phyloP scores from a whole-genome alignment of 2,888 invertebrate genomes.

The Ormyrus pomaceus region DNA sequence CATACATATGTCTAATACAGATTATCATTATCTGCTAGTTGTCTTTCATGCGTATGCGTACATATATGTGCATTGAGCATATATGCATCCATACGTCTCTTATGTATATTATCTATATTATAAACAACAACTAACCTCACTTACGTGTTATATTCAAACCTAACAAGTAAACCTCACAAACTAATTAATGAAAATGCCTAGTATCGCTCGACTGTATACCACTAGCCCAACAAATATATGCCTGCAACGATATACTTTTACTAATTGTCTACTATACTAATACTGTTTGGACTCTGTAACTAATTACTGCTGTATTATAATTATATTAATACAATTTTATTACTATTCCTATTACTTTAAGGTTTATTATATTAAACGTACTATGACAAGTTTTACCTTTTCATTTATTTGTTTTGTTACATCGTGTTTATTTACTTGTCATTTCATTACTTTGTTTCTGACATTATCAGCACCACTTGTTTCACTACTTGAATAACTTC shows the following conservation, averaged over 20 bases:
- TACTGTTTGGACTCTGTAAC: constrained; percentile 59
- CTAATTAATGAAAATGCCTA: constrained; percentile 50
- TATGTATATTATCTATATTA: constrained; percentile 49
- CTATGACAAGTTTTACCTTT: not conserved
- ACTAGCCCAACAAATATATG: constrained; percentile 50
- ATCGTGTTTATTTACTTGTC: constrained; percentile 19
- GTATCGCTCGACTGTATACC: constrained; percentile 52
- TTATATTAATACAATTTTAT: constrained; percentile 29
- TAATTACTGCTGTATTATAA: constrained; percentile 43
- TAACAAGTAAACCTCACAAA: constrained; percentile 57
- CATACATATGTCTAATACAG: constrained; percentile 49
- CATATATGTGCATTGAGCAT: constrained; percentile 54
- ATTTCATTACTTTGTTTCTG: no score
- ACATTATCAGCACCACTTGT: constrained; percentile 43
- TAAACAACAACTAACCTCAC: constrained; percentile 54
- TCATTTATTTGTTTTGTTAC: constrained; percentile 12
- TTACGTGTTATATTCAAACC: constrained; percentile 54
- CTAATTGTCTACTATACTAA: constrained; percentile 47
- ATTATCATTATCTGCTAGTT: constrained; percentile 47
- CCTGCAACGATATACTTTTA: constrained; percentile 49
- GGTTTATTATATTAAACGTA: constrained; percentile 16
- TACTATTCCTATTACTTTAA: constrained; percentile 27
- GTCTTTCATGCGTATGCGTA: constrained; percentile 43
- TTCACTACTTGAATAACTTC: constrained; percentile 19
- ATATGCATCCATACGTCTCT: constrained; percentile 41